Conservation (phyloP, 2,113 vertebrate genomes). For the Clarias batrachus region DNA sequence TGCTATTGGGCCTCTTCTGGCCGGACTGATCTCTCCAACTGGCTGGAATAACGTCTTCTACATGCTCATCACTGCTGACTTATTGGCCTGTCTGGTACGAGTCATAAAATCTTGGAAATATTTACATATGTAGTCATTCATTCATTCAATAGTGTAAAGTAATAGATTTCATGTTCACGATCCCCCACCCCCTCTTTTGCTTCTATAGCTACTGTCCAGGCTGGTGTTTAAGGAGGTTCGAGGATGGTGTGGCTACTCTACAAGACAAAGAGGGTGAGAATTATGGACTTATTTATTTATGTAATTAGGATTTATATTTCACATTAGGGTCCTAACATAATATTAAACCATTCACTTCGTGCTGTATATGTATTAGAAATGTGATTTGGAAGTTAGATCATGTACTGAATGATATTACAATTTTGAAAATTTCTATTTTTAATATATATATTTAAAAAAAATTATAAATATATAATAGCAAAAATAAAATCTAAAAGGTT, state of each 20-base stretch:
- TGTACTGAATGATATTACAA: neutral
- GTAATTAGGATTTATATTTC: neutral
- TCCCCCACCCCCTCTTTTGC: neutral
- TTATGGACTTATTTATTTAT: neutral
- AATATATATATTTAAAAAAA: neutral
- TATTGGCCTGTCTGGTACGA: constrained; percentile 89
- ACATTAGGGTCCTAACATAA: neutral
- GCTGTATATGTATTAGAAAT: no score
- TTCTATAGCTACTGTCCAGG: constrained; percentile 80
- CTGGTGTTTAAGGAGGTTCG: constrained; percentile 86
- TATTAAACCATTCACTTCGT: neutral
- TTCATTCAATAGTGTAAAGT: neutral
- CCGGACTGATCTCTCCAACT: constrained; percentile 85
- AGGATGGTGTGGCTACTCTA: constrained; percentile 72
- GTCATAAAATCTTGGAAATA: neutral
- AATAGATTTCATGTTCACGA: neutral
- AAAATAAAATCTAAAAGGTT: neutral
- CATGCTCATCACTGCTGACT: constrained; percentile 87
- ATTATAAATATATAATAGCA: neutral
- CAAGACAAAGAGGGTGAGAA: constrained; percentile 78
- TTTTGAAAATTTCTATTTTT: neutral
- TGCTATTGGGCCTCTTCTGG: constrained; percentile 87
- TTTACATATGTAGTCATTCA: neutral
- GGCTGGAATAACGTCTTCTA: constrained; percentile 98
- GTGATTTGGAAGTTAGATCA: no score